Conservation (phyloP, 2,888 invertebrate species). For the Orchesella flavescens region DNA sequence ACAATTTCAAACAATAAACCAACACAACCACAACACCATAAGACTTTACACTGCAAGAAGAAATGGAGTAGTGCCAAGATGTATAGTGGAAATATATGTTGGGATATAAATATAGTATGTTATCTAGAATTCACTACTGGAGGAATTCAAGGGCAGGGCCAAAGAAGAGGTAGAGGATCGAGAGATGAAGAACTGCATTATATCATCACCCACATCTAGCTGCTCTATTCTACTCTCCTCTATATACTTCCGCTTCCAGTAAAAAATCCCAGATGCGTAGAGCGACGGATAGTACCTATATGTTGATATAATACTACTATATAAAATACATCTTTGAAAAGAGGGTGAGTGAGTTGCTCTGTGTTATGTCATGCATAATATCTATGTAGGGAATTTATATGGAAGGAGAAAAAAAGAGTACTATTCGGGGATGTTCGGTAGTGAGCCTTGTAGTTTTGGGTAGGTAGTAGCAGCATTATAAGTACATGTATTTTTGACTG, state of each 20-base stretch:
- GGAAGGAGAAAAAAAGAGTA: no score
- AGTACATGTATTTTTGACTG: no score
- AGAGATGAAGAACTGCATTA: background rate
- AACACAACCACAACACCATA: background rate
- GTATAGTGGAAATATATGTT: background rate
- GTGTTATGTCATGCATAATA: no score
- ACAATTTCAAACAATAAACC: slow-evolving; percentile 25
- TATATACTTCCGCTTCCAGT: background rate
- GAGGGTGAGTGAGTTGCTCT: no score
- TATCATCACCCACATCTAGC: background rate
- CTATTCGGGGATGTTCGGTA: no score
- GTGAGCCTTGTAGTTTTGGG: no score
- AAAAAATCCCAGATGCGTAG: background rate
- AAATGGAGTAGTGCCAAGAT: slow-evolving; percentile 46
- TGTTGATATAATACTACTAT: no score
- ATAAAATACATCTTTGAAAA: no score
- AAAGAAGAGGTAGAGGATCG: no score
- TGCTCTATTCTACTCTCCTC: background rate
- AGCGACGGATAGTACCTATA: no score
- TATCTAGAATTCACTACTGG: background rate
- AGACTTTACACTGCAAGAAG: slow-evolving; percentile 4
- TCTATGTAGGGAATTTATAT: no score
- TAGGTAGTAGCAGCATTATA: no score
- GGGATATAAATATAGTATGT: background rate
- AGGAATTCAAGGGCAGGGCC: slow-evolving; percentile 61